Evolutionary conservation across 2,797 vertebrate species (phyloP).

Genomic region (Gobio occitaniae): DNA sequence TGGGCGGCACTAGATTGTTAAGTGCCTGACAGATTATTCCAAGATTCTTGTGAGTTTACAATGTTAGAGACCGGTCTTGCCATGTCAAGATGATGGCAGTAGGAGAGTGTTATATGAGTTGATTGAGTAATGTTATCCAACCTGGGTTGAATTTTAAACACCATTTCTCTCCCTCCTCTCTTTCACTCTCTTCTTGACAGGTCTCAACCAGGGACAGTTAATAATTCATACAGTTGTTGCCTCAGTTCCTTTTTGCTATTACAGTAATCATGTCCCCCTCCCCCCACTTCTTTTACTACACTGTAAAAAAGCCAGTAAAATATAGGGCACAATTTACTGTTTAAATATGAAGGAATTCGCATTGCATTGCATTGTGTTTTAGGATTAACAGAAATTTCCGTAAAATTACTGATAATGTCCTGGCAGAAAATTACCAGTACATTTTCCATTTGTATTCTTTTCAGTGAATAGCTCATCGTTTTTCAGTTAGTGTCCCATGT

Average conservation of each 20-base stretch:
- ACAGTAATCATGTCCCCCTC: background rate
- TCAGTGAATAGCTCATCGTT: background rate
- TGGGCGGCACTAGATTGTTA: slow-evolving; percentile 54
- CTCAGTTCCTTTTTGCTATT: slow-evolving; percentile 25
- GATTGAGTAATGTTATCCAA: slow-evolving; percentile 49
- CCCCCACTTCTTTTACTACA: slow-evolving; percentile 3
- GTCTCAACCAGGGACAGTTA: slow-evolving; percentile 37
- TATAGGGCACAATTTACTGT: too few relatives aligned
- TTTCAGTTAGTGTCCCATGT: background rate
- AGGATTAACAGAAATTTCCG: too few relatives aligned
- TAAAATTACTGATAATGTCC: too few relatives aligned
- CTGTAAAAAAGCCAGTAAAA: too few relatives aligned
- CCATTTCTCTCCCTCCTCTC: background rate
- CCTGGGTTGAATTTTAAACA: slow-evolving; percentile 43
- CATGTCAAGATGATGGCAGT: slow-evolving; percentile 45
- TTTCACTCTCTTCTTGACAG: slow-evolving; percentile 19
- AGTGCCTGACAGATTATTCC: slow-evolving; percentile 61
- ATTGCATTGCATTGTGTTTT: too few relatives aligned
- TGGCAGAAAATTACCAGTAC: too few relatives aligned
- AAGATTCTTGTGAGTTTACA: slow-evolving; percentile 54
- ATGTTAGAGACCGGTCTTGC: slow-evolving; percentile 51
- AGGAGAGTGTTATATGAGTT: slow-evolving; percentile 41
- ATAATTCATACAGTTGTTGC: slow-evolving; percentile 50
- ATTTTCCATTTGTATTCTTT: too few relatives aligned
- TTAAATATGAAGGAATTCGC: too few relatives aligned